Evolutionary conservation across 2,888 invertebrate genomes (phyloP).

Genomic region (Scaptodrosophila latifasciaeformis): DNA sequence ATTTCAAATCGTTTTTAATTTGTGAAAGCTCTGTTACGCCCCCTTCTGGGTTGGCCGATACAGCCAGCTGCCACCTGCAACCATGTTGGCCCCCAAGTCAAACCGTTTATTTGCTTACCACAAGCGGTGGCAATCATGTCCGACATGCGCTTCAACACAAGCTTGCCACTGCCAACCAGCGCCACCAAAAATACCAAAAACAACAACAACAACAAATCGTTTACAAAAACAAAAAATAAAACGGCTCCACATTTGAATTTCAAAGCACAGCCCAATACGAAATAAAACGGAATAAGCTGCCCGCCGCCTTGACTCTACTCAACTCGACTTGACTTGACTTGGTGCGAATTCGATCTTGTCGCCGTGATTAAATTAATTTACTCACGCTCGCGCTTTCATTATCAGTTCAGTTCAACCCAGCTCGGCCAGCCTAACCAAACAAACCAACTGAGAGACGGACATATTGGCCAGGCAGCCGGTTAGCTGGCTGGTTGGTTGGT

Average conservation of each 20-base stretch:
- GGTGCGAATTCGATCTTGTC: constrained; percentile 33
- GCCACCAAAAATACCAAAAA: constrained; percentile 38
- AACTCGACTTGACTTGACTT: neutral
- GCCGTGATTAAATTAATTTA: constrained; percentile 51
- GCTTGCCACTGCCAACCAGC: constrained; percentile 13
- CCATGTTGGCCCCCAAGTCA: constrained; percentile 22
- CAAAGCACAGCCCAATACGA: constrained; percentile 29
- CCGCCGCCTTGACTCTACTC: too few species aligned
- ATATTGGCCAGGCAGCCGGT: neutral
- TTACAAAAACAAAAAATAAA: neutral
- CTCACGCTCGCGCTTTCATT: constrained; percentile 48
- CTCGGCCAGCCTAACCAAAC: neutral
- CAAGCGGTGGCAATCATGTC: constrained; percentile 1
- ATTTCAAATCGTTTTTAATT: constrained; percentile 1
- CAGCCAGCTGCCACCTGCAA: constrained; percentile 49
- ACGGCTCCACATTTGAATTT: constrained; percentile 57
- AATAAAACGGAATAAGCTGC: neutral
- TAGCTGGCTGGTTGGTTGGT: neutral
- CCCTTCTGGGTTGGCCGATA: neutral
- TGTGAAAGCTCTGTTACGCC: neutral
- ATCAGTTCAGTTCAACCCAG: neutral
- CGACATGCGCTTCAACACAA: constrained; percentile 4
- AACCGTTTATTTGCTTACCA: constrained; percentile 34
- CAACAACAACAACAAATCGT: neutral
- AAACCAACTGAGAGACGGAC: neutral